Evolutionary conservation across 2,797 vertebrate species (phyloP), one percentile per base, ranked within the genome.

Genomic region (Muraenolepis orangiensis): DNA sequence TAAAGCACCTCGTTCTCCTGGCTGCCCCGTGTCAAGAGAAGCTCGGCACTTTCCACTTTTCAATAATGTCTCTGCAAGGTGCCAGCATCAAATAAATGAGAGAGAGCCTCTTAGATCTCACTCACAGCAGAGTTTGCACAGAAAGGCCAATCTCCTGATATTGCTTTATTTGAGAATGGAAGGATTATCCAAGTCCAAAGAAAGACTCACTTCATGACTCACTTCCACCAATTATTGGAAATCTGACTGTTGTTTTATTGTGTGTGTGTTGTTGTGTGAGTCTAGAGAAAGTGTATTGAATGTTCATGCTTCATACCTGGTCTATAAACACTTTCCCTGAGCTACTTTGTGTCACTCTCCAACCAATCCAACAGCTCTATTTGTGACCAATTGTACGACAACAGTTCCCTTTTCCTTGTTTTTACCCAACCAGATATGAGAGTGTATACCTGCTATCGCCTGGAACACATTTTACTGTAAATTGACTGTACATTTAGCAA

Each of bases 161-260:
- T 64, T 64, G n/a, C 23, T 64, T 64, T 64, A n/a, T 64, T 64
- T 23, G n/a, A 64, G 23, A 64, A 26, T 13, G 23, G 23, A 64
- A 26, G 57, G 57, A 64, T 64, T 64, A 64, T 64, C 23, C 57
- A 26, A 64, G 57, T 64, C 57, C n/a, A 64, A 64, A 64, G 57
- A 64, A 28, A 26, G 57, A 64, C n/a, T 64, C 1, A 64, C 26
- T 64, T 64, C 57, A 64, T 64, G 57, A 26, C 57, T 64, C 57
- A 64, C 23, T 64, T 64, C 57, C 57, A 64, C 57, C 57, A 64
- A 64, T 64, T 64, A 64, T 64, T 64, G 57, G 57, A 64, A 64
- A 64, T 64, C 57, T 26, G 57, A 64, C 23, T 12, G n/a, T 12
- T 64, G 23, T 26, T 26, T 12, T 61, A n/a, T n/a, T n/a, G n/a